Conservation (phyloP, 1,140 invertebrate species). For the Sarcophaga bullata region DNA sequence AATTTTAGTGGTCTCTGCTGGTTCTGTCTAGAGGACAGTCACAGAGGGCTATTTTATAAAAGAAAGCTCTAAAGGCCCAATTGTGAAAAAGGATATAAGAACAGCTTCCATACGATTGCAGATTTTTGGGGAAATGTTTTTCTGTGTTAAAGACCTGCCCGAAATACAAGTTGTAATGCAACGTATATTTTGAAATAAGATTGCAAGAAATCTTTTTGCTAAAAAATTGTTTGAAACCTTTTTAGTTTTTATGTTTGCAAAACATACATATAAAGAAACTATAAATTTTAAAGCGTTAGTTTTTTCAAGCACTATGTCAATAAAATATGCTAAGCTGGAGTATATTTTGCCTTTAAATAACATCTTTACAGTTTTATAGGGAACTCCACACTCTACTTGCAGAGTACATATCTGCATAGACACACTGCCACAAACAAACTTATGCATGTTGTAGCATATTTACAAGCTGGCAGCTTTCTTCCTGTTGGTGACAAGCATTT, state of each 20-base stretch:
- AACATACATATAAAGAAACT: not conserved
- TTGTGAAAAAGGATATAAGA: not conserved
- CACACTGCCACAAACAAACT: not conserved
- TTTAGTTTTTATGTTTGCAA: not conserved
- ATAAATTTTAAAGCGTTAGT: conserved; percentile 4
- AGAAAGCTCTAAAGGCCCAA: no score
- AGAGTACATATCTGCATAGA: not conserved
- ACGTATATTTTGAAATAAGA: not conserved
- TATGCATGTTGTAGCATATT: not conserved
- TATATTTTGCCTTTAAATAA: not conserved
- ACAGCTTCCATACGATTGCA: not conserved
- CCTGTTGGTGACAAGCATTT: conserved; percentile 9
- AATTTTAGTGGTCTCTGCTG: no score
- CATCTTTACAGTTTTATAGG: no score
- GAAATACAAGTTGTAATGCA: not conserved
- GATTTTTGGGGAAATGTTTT: not conserved
- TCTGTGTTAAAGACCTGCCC: not conserved
- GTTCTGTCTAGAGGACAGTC: no score
- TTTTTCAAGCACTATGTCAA: conserved; percentile 18
- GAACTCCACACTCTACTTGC: not conserved
- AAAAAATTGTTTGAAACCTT: not conserved
- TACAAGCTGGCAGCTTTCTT: not conserved
- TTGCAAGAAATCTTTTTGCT: no score
- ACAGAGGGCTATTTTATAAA: no score
- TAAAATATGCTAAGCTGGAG: conserved; percentile 26